These are phyloP conservation scores for Meta bourneti DNA, from an alignment of 2,888 invertebrate species.

Conservation along the genomic window DNA sequence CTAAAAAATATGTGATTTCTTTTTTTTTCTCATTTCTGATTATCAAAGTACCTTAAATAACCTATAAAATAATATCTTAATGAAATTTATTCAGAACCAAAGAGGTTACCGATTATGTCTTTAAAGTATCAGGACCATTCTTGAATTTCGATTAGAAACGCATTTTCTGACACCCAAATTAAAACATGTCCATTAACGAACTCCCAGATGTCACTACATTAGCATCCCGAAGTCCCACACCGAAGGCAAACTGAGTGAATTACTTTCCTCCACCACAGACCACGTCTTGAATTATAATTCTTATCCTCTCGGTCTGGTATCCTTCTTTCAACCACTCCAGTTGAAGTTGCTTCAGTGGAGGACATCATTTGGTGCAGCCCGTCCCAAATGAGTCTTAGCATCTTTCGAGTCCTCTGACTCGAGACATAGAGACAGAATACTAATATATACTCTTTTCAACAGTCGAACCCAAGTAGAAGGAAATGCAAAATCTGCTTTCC, in stretches of 20 bases:
- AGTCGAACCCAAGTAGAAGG: background rate
- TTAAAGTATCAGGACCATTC: too few species aligned
- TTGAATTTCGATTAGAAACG: too few species aligned
- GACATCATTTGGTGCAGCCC: background rate
- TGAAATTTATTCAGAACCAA: too few species aligned
- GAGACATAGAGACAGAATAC: background rate
- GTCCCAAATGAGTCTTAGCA: background rate
- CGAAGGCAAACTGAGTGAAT: background rate
- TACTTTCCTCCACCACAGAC: background rate
- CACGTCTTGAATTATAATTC: background rate
- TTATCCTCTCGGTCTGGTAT: background rate
- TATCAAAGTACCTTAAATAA: too few species aligned
- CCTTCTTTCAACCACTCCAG: background rate
- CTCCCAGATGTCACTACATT: background rate
- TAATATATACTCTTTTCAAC: background rate
- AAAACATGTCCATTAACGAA: background rate
- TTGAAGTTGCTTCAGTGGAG: background rate
- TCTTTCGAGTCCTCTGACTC: background rate
- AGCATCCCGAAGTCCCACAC: background rate
- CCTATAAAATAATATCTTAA: too few species aligned
- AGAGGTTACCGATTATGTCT: too few species aligned
- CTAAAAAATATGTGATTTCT: too few species aligned
- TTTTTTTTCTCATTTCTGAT: too few species aligned
- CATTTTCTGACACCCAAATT: background rate
- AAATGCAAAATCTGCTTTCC: background rate